Evolutionary conservation across 1,140 invertebrate genomes (phyloP).

Genomic region (Goniozus legneri): DNA sequence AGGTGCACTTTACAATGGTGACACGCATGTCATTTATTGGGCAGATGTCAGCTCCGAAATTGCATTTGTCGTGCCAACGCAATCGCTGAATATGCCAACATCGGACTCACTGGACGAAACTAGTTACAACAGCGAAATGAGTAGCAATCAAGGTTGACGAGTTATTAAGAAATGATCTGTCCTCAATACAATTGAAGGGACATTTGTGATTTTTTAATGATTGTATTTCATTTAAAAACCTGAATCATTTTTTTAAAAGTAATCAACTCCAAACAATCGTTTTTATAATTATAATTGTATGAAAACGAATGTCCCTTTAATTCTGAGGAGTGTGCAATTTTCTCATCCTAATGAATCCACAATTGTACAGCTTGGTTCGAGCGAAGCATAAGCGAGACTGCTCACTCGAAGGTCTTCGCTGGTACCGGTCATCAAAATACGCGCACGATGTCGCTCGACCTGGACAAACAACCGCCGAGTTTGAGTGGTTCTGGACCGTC

Average conservation of each 20-base stretch:
- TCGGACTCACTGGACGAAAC: constrained; percentile 35
- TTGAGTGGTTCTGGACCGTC: constrained; percentile 47
- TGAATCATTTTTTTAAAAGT: not conserved
- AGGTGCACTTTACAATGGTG: constrained; percentile 68
- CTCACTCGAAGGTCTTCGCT: constrained; percentile 30
- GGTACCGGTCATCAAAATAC: constrained; percentile 50
- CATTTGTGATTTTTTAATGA: too few relatives aligned
- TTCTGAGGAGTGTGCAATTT: too few relatives aligned
- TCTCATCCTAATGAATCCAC: too few relatives aligned
- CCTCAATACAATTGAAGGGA: too few relatives aligned
- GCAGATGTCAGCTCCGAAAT: constrained; percentile 93
- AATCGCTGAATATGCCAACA: constrained; percentile 45
- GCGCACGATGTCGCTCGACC: constrained; percentile 67
- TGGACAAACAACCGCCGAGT: constrained; percentile 60
- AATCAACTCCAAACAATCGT: too few relatives aligned
- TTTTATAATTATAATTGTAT: too few relatives aligned
- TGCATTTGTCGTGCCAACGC: constrained; percentile 89
- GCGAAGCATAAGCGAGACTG: constrained; percentile 56
- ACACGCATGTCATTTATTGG: constrained; percentile 85
- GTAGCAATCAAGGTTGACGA: constrained; percentile 40
- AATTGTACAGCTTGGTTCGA: constrained; percentile 57
- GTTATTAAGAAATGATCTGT: too few relatives aligned
- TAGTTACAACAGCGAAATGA: constrained; percentile 39
- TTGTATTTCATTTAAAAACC: too few relatives aligned
- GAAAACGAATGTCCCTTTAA: too few relatives aligned